phyloP scores from a whole-genome alignment of 2,888 invertebrate species.

The Heliconius sara region DNA sequence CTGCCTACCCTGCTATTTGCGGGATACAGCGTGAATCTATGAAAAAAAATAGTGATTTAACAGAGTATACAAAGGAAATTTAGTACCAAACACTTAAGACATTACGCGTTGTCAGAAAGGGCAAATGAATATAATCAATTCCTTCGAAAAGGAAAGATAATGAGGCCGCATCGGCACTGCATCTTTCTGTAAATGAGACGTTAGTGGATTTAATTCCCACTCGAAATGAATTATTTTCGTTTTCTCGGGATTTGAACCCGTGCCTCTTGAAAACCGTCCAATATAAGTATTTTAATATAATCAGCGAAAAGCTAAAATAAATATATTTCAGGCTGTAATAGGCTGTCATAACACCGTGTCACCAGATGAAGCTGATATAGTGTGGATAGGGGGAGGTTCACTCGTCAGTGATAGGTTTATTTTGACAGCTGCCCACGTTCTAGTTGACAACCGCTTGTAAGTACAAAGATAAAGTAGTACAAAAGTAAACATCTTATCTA shows the following conservation, averaged over 20 bases:
- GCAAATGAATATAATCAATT: too few species aligned
- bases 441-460: conserved; percentile 30
- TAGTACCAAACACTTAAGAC: too few species aligned
- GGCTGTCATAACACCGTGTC: conserved; percentile 37
- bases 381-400: conserved; percentile 56
- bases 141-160: too few species aligned
- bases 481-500: not conserved
- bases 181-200: too few species aligned
- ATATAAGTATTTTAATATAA: not conserved
- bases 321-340: conserved; percentile 44
- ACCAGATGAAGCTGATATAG: conserved; percentile 34
- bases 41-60: not conserved
- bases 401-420: conserved; percentile 56
- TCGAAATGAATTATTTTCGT: not conserved
- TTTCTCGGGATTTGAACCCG: not conserved
- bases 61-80: not conserved
- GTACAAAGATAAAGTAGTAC: not conserved
- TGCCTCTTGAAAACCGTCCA: not conserved
- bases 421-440: conserved; percentile 54
- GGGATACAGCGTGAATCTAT: not conserved
- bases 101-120: too few species aligned
- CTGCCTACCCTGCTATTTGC: not conserved
- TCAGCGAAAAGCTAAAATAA: not conserved
- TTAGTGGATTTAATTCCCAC: too few species aligned
- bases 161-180: too few species aligned